Evolutionary conservation across 2,888 invertebrate species (phyloP).

Genomic region (Xestia rhomboidea): DNA sequence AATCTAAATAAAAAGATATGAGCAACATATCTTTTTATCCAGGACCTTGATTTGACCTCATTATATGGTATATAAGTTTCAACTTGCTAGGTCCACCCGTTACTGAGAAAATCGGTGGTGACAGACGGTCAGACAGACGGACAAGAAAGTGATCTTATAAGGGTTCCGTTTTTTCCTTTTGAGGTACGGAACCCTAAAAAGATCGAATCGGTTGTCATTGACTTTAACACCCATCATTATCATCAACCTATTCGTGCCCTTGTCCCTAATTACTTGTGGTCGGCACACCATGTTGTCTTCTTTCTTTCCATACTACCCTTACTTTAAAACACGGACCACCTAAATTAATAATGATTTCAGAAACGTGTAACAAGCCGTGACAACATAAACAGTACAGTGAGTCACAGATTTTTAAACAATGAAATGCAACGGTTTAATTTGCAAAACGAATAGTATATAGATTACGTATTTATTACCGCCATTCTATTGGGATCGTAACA

Average conservation of each 20-base stretch:
- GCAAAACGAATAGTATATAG: conserved; percentile 54
- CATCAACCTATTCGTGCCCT: not conserved
- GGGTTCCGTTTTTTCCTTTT: too few relatives aligned
- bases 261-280: not conserved
- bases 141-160: too few relatives aligned
- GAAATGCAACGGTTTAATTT: conserved; percentile 50
- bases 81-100: too few relatives aligned
- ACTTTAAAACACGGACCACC: not conserved
- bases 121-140: too few relatives aligned
- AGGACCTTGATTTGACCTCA: too few relatives aligned
- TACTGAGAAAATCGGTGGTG: too few relatives aligned
- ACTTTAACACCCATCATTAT: not conserved
- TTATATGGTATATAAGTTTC: too few relatives aligned
- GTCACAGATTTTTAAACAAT: conserved; percentile 53
- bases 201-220: too few relatives aligned
- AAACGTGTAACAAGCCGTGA: not conserved
- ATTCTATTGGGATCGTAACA: conserved; percentile 55
- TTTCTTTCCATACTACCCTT: not conserved
- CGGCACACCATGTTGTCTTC: not conserved
- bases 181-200: not conserved
- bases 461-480: conserved; percentile 41
- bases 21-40: too few relatives aligned
- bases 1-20: too few relatives aligned
- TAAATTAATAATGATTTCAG: not conserved
- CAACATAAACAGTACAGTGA: conserved; percentile 39